Percentiles rank a stretch among this genome's conserved stretches.
phyloP scores from a whole-genome alignment of 2,113 vertebrate species.

The Malaclemys terrapin region DNA sequence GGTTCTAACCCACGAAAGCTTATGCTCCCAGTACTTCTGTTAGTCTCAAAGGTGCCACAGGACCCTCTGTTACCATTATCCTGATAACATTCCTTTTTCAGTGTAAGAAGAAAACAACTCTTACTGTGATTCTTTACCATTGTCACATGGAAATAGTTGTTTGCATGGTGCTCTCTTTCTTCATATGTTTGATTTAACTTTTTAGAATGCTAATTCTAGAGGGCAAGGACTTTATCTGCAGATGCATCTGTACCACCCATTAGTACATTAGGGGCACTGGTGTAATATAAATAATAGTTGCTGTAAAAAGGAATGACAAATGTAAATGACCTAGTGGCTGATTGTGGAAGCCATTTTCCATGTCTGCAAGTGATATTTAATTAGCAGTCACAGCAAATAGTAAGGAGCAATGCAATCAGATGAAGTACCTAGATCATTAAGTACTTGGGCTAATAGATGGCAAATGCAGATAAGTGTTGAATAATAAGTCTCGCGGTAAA shows the following conservation, averaged over 20 bases:
- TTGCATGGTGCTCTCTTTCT: not conserved
- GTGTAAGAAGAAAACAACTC: not conserved
- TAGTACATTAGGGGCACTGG: not conserved
- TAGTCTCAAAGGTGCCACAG: no score
- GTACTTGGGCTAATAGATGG: slow-evolving; percentile 22
- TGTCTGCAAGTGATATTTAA: slow-evolving; percentile 58
- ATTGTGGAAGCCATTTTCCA: slow-evolving; percentile 43
- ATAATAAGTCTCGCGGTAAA: slow-evolving; percentile 34
- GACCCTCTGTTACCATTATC: not conserved
- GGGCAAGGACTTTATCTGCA: not conserved
- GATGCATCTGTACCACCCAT: not conserved
- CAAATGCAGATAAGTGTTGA: slow-evolving; percentile 33
- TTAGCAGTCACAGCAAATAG: slow-evolving; percentile 52
- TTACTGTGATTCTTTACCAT: not conserved
- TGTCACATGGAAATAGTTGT: not conserved
- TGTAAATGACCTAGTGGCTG: slow-evolving; percentile 16
- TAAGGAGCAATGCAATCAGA: slow-evolving; percentile 23
- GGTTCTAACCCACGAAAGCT: no score
- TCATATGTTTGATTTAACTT: not conserved
- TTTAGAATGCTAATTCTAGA: not conserved
- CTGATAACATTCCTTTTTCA: not conserved
- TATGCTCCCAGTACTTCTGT: no score
- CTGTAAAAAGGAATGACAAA: slow-evolving; percentile 28
- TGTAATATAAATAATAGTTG: slow-evolving; percentile 13
- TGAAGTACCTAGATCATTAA: slow-evolving; percentile 52